Evolutionary conservation across 2,113 vertebrate species (phyloP).

Genomic region (Oplegnathus fasciatus): DNA sequence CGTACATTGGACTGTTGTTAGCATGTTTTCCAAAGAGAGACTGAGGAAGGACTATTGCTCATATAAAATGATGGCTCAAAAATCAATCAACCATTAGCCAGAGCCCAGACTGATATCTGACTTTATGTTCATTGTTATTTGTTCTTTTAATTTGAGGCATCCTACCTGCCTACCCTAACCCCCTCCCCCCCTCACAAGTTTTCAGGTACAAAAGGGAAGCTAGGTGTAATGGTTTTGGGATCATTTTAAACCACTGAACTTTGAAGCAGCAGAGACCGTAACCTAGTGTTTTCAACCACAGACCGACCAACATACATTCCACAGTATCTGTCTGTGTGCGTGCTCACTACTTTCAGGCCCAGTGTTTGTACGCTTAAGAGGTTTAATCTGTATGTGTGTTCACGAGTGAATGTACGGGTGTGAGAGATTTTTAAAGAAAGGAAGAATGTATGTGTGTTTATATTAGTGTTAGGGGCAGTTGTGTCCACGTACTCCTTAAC

Average conservation of each 20-base stretch:
- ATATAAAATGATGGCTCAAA: slow-evolving; percentile 9
- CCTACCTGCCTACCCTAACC: slow-evolving; percentile 7
- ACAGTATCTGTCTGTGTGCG: slow-evolving; percentile 51
- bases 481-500: slow-evolving; percentile 62
- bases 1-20: slow-evolving; percentile 8
- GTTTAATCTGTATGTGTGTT: slow-evolving; percentile 50
- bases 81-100: background rate
- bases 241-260: slow-evolving; percentile 69
- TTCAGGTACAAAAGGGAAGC: slow-evolving; percentile 68
- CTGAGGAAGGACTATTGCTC: slow-evolving; percentile 22
- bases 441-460: slow-evolving; percentile 64
- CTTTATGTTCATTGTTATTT: slow-evolving; percentile 33
- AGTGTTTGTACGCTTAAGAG: slow-evolving; percentile 56
- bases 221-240: slow-evolving; percentile 75
- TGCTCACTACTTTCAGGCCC: slow-evolving; percentile 58
- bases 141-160: slow-evolving; percentile 46
- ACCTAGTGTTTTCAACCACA: slow-evolving; percentile 75
- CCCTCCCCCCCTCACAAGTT: slow-evolving; percentile 17
- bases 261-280: slow-evolving; percentile 77
- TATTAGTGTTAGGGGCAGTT: slow-evolving; percentile 60
- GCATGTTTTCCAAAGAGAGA: slow-evolving; percentile 74
- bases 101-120: slow-evolving; percentile 3
- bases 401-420: slow-evolving; percentile 53
- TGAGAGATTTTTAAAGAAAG: slow-evolving; percentile 64
- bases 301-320: slow-evolving; percentile 77